Base-by-base conservation (phyloP, 92 coral and sea anemone genomes). In the Pocillopora meandrina region DNA sequence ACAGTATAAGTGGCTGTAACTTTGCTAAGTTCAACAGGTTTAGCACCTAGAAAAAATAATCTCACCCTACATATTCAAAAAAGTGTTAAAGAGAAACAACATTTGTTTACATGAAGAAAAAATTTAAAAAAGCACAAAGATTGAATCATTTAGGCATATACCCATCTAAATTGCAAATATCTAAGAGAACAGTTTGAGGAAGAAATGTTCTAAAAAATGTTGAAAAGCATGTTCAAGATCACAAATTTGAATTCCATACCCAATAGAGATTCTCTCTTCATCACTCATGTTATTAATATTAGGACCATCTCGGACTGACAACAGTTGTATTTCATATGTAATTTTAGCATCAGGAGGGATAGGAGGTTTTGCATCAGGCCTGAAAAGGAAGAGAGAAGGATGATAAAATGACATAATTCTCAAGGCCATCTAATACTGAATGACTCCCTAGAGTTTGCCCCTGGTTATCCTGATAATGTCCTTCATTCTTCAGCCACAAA, bases 291-390 rank as follows among this genome's bases (percentile, higher is more conserved):
- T 91, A 59, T 86, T 87, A 69, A 96, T 89, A 63, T 90, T 90
- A 59, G 99, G 99, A 36, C 99, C 99, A 74, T 91, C 92, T 77
- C 92, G 87, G 23, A 94, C 91, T 76, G 98, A 93, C 56, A 96
- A 78, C 57, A 96, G 89, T 61, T 96, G 98, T 64, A 96, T 65
- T 71, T 86, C 95, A 72, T 94, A 96, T 19, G 95, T 94, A 33
- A 96, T 90, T 85, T 90, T 90, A 85, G 96, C 87, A 85, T 96
- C 90, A 26, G 97, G 94, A 21, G 99, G 99, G n/a, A 96, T 86
- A 56, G 95, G 93, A 16, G 90, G 92, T 8, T 89, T 87, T 36
- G 90, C 88, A 3, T 92, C 94, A 66, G 86, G 92, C 77, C 93
- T 89, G 61, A 36, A 61, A 77, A 11, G 61, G 55, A 72, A 21